Percentiles rank a stretch among this genome's conserved stretches.
Conservation (phyloP, 1,140 invertebrate species). For the Nephila pilipes region DNA sequence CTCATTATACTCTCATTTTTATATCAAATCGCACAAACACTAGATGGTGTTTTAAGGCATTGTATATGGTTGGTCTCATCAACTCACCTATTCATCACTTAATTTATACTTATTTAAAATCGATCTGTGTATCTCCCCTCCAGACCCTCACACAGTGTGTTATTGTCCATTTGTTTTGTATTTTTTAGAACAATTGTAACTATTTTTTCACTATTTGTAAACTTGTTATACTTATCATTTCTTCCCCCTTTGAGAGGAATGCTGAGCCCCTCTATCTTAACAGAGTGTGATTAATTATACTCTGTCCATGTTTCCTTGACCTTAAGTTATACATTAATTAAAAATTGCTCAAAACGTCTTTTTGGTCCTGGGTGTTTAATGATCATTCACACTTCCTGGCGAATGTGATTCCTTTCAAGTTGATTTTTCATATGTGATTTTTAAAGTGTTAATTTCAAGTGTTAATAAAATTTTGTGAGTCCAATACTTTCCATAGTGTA, state of each 20-base stretch:
- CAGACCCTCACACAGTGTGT: conserved; percentile 55
- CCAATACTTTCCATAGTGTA: conserved; percentile 43
- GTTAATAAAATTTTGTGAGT: conserved; percentile 25
- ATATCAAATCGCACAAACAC: conserved; percentile 74
- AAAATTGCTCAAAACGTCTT: conserved; percentile 50
- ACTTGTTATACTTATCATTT: conserved; percentile 47
- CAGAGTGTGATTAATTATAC: background rate
- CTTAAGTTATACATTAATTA: conserved; percentile 20
- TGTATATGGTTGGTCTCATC: conserved; percentile 58
- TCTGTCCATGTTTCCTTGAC: background rate
- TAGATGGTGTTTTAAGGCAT: conserved; percentile 51
- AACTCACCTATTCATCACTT: conserved; percentile 65
- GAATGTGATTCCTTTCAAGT: conserved; percentile 48
- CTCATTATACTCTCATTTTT: conserved; percentile 71
- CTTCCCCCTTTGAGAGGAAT: background rate
- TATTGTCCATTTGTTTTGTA: conserved; percentile 68
- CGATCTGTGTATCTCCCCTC: conserved; percentile 53
- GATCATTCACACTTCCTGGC: conserved; percentile 21
- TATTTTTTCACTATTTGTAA: conserved; percentile 63
- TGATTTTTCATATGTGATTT: background rate
- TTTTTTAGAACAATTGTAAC: conserved; percentile 70
- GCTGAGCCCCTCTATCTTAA: background rate
- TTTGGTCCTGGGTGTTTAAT: background rate
- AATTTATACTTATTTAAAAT: conserved; percentile 75
- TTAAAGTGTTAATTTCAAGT: background rate